A percentile compares a stretch with the other conserved stretches of the same genome.
Evolutionary conservation across 2,113 vertebrate genomes (phyloP).

Genomic region (Limanda limanda): DNA sequence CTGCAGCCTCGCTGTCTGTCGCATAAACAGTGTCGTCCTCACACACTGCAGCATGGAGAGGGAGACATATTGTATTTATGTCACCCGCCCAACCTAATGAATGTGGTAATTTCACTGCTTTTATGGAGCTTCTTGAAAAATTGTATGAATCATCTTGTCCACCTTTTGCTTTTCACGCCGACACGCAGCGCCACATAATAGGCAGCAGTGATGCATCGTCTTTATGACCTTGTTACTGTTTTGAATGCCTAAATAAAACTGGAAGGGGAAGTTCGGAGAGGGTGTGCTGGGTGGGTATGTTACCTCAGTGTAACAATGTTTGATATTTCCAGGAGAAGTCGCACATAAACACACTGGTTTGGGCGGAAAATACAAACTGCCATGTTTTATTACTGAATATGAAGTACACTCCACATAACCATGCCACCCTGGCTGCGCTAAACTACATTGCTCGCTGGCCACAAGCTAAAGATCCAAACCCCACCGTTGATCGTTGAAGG

Average conservation of each 20-base stretch:
- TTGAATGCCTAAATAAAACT: slow-evolving; percentile 29
- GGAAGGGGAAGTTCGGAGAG: slow-evolving; percentile 35
- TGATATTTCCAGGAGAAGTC: slow-evolving; percentile 11
- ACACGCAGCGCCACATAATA: slow-evolving; percentile 38
- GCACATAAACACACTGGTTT: slow-evolving; percentile 12
- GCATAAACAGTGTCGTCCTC: slow-evolving; percentile 67
- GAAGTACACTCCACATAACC: slow-evolving; percentile 30
- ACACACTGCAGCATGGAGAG: slow-evolving; percentile 53
- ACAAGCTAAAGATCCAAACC: slow-evolving; percentile 28
- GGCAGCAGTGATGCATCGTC: slow-evolving; percentile 4
- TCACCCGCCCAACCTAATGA: slow-evolving; percentile 65
- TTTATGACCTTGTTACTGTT: slow-evolving; percentile 59
- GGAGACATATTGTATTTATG: slow-evolving; percentile 66
- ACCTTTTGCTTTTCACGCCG: slow-evolving; percentile 50
- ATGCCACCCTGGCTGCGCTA: slow-evolving; percentile 14
- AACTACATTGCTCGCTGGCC: slow-evolving; percentile 28
- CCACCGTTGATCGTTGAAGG: background rate
- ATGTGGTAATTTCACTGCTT: slow-evolving; percentile 58
- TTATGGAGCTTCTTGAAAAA: slow-evolving; percentile 61
- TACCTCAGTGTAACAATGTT: slow-evolving; percentile 18
- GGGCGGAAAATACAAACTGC: slow-evolving; percentile 13
- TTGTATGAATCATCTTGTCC: slow-evolving; percentile 50
- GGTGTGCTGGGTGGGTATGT: slow-evolving; percentile 13
- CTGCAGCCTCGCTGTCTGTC: slow-evolving; percentile 66
- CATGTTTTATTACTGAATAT: slow-evolving; percentile 48